phyloP scores from a whole-genome alignment of 2,888 invertebrate genomes.

The Cheiracanthium punctorium region DNA sequence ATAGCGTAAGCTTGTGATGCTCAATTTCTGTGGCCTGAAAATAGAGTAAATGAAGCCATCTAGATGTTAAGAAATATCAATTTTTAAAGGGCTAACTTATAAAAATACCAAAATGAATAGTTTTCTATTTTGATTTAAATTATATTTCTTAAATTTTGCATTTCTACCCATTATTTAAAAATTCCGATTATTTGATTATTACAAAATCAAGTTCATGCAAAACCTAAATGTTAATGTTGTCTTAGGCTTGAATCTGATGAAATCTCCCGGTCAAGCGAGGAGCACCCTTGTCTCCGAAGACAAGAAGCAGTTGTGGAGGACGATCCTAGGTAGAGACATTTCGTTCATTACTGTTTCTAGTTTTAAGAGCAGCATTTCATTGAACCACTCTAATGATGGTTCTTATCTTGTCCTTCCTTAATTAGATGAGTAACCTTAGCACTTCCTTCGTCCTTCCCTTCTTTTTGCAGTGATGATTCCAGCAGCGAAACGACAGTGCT shows the following conservation, averaged over 20 bases:
- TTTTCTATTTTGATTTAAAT: too few relatives aligned
- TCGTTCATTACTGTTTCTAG: background rate
- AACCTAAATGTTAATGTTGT: background rate
- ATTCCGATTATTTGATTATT: too few relatives aligned
- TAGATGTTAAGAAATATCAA: too few relatives aligned
- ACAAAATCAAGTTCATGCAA: too few relatives aligned
- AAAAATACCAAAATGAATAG: too few relatives aligned
- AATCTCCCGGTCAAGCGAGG: background rate
- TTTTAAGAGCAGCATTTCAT: background rate
- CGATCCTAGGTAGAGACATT: conserved; percentile 51
- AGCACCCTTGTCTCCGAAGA: conserved; percentile 47
- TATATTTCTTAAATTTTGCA: background rate
- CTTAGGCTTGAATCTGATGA: conserved; percentile 47
- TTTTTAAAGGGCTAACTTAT: too few relatives aligned
- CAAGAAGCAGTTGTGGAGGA: conserved; percentile 68
- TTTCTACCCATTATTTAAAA: too few relatives aligned
- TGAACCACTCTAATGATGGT: background rate
- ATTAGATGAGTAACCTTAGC: conserved; percentile 43
- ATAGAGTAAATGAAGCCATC: too few relatives aligned
- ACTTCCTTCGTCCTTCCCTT: conserved; percentile 10
- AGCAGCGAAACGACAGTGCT: conserved; percentile 64
- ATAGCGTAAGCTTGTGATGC: too few relatives aligned
- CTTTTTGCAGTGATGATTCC: conserved; percentile 56
- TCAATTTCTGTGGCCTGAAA: too few relatives aligned
- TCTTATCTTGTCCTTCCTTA: conserved; percentile 15